Evolutionary conservation across 2,113 vertebrate species (phyloP).

Genomic region (Strigops habroptila): DNA sequence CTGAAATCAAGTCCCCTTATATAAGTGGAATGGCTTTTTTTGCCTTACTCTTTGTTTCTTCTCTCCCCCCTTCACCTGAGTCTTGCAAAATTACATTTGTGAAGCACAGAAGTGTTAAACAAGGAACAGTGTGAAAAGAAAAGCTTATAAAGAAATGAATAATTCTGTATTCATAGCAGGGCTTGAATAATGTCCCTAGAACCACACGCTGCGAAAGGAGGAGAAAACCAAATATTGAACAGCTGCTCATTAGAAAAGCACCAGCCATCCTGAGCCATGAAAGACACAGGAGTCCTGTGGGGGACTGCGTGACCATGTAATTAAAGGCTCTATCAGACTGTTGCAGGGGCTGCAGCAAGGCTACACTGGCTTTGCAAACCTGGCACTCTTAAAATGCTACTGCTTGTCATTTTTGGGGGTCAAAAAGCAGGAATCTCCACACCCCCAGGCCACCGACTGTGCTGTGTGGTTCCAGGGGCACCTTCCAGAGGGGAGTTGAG

Average conservation of each 20-base stretch:
- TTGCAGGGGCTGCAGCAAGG: not conserved
- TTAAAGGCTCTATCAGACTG: not conserved
- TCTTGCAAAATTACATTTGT: not conserved
- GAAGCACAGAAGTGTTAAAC: not conserved
- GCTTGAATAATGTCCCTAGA: constrained; percentile 21
- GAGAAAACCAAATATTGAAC: constrained; percentile 48
- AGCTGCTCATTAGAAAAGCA: constrained; percentile 43
- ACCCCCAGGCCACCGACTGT: not conserved
- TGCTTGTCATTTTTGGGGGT: not conserved
- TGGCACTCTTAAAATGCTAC: not conserved
- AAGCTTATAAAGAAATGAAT: not conserved
- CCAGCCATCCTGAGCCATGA: not conserved
- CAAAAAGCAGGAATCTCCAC: not conserved
- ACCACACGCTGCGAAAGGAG: not conserved
- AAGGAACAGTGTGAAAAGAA: not conserved
- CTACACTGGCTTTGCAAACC: not conserved
- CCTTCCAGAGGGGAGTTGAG: not conserved
- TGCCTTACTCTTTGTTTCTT: not conserved
- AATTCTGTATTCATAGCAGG: constrained; percentile 21
- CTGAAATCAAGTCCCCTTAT: not conserved
- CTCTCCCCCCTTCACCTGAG: not conserved
- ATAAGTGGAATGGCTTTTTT: not conserved
- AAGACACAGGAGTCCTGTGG: not conserved
- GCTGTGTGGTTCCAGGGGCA: not conserved
- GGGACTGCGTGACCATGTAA: not conserved